Evolutionary conservation across 2,797 vertebrate genomes (phyloP), one percentile per base, ranked within the genome.

Genomic region (Sebastiscus albofasciatus): DNA sequence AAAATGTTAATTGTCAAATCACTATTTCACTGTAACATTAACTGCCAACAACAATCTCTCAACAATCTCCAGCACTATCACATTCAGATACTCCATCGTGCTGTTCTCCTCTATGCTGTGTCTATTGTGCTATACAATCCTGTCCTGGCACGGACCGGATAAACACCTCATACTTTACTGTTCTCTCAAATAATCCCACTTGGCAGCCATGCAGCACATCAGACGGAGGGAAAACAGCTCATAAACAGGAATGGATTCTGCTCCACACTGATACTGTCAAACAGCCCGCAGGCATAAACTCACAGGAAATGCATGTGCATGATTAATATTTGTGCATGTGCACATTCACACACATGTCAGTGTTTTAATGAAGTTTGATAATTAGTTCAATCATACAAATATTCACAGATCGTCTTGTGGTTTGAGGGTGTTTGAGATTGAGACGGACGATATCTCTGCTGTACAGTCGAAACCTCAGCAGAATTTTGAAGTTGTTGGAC

Each of bases 91-190:
- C 54, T 62, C 2, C 52, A 65, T 29, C 65, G 66, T 58, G 79
- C 10, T 73, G 31, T 24, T 10, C 49, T 72, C 64, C 14, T 81
- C 70, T 73, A n/a, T 75, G 64, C 70, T 33, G 55, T 61, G 77
- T 31, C 42, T 46, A 46, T 46, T 68, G 26, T 20, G 36, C 67
- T 65, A 65, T 26, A 56, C 75, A 79, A 69, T 80, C 68, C 74
- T 31, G 64, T 75, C 54, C 79, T 82, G 77, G 87, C 88, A 83
- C n/a, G 12, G 72, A 42, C 67, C 3, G 73, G 62, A 88, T 88
- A 90, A 91, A 92, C 88, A 90, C 87, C 82, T 90, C 76, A 75
- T 84, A 82, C 84, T 88, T 89, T 81, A 68, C 91, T 88, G 83
- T 85, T 86, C 88, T 87, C 66, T 86, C 75, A 59, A 75, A 79